These are phyloP conservation scores for Anguilla anguilla DNA, from an alignment of 2,797 vertebrate species.

Conservation along the genomic window DNA sequence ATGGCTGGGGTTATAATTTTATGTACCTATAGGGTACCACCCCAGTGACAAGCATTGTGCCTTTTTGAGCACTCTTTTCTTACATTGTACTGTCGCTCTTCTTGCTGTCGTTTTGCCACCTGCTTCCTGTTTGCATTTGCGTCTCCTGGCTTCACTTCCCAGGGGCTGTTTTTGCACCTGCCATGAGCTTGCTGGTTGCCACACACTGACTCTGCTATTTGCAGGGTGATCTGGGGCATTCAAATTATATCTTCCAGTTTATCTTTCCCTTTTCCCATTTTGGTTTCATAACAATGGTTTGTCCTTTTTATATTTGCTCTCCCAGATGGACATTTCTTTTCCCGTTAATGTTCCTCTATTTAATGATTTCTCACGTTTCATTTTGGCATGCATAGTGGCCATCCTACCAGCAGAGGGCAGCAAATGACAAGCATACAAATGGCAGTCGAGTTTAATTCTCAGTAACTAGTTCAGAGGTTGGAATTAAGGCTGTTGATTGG, in stretches of 20 bases:
- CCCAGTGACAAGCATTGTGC: no score
- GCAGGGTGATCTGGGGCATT: neutral
- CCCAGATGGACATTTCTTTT: neutral
- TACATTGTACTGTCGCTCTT: neutral
- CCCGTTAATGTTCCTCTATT: neutral
- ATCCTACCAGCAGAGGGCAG: slow-evolving; percentile 11
- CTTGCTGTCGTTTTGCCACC: neutral
- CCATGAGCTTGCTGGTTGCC: neutral
- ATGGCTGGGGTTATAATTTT: no score
- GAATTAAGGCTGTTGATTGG: neutral
- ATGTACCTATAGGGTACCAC: no score
- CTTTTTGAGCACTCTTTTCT: no score
- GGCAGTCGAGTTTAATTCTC: neutral
- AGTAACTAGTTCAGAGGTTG: neutral
- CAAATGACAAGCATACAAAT: neutral
- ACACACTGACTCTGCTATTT: neutral
- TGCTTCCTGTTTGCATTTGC: neutral
- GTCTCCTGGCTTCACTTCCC: neutral
- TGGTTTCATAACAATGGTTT: neutral
- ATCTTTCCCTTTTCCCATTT: neutral
- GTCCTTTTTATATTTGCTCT: neutral
- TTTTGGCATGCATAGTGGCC: neutral
- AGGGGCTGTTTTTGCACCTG: neutral
- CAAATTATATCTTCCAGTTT: neutral
- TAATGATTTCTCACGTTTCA: neutral